Percentiles rank a stretch among this genome's conserved stretches.
Evolutionary conservation across 1,140 invertebrate genomes (phyloP).

Genomic region (Caenorhabditis tropicalis): DNA sequence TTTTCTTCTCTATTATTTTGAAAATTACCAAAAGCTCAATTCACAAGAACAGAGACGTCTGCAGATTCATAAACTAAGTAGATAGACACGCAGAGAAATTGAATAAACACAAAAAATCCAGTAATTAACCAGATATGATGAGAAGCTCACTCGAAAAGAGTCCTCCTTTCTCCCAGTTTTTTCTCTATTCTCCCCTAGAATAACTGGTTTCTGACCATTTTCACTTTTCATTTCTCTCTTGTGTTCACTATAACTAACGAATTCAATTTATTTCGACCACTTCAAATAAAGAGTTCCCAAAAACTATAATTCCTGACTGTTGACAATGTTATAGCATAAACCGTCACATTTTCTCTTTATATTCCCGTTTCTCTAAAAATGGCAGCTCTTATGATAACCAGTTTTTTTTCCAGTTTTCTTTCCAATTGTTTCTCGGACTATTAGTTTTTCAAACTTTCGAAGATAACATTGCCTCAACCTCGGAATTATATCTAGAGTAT

Average conservation of each 20-base stretch:
- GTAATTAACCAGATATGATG: neutral
- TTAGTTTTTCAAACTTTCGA: neutral
- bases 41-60: neutral
- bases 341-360: neutral
- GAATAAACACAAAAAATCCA: neutral
- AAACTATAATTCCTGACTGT: constrained; percentile 18
- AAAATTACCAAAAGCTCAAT: no score
- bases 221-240: constrained; percentile 1
- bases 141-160: neutral
- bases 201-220: constrained; percentile 27
- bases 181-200: neutral
- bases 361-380: neutral
- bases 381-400: neutral
- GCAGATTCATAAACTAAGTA: neutral
- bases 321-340: neutral
- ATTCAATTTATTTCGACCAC: neutral
- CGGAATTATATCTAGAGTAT: no score
- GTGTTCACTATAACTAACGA: neutral
- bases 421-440: no score
- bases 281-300: neutral
- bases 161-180: neutral
- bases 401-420: neutral
- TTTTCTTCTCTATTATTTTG: no score
- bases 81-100: neutral
- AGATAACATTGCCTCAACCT: no score